A percentile compares a stretch with the other conserved stretches of the same genome.
phyloP scores from a whole-genome alignment of 1,140 invertebrate genomes.

The Camponotus vicinus region DNA sequence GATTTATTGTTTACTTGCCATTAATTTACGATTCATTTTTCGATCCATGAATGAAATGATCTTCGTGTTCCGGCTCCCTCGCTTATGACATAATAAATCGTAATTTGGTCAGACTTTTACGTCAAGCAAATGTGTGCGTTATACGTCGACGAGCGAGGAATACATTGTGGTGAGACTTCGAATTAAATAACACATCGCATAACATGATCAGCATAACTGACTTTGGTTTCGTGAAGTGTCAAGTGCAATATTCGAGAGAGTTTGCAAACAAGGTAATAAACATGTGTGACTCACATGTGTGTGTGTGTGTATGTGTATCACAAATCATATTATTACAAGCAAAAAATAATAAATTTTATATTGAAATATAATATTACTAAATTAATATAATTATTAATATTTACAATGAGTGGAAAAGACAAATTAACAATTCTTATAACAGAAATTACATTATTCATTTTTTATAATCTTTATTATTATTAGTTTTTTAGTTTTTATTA shows the following conservation, averaged over 20 bases:
- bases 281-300: not conserved
- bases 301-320: too few species aligned
- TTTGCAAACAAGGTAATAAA: not conserved
- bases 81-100: not conserved
- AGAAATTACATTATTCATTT: not conserved
- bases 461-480: not conserved
- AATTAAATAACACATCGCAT: not conserved
- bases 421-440: not conserved
- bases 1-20: not conserved
- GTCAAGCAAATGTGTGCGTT: not conserved
- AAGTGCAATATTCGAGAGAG: not conserved
- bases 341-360: slow-evolving; percentile 1
- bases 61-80: not conserved
- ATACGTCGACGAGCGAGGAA: not conserved
- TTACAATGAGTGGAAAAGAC: too few species aligned
- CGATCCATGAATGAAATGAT: not conserved
- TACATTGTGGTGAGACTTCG: not conserved
- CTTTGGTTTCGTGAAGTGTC: not conserved
- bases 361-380: not conserved
- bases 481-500: too few species aligned
- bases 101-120: not conserved
- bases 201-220: too few species aligned
- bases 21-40: not conserved
- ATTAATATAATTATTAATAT: too few species aligned
- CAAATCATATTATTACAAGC: not conserved